Base-by-base conservation (phyloP, 2,113 vertebrate species). In the Shinisaurus crocodilurus region DNA sequence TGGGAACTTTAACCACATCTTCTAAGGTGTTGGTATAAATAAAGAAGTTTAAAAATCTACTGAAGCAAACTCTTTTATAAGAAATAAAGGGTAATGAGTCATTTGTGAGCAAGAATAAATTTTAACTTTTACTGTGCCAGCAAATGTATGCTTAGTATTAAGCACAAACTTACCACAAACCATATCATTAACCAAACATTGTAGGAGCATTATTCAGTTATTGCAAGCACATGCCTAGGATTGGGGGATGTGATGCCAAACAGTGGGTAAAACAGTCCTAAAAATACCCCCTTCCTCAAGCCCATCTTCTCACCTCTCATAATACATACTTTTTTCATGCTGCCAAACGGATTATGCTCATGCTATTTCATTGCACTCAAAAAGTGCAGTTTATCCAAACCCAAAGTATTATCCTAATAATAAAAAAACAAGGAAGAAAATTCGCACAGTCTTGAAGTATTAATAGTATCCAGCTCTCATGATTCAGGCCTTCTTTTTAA, bases 1-100 rank as follows among this genome's bases (percentile, higher is more conserved):
- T 94, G 94, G 92, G 92, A 93, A 94, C 95, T 94, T 90, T 91
- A 93, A 94, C 79, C 91, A 93, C 90, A 95, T 90, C 90, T 48
- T 45, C 40, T 79, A 27, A 79, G 23, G 25, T 48, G 25, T 29
- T 10, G 45, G 92, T 94, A 95, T 93, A 91, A 95, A 92, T 90
- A 93, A 91, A 87, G 60, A 88, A 92, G 57, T 34, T 74, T 94
- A 92, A 94, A 90, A 93, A 92, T 50, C 81, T 92, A 94, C 67
- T 74, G 91, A 93, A 82, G 93, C 0, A 18, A 95, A 89, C 32
- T 77, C 9, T 0, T 54, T 65, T 54, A 67, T 5, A 86, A 87
- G n/a, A 54, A 93, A 94, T 81, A 92, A 89, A 87, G 37, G 1
- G 48, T 74, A 89, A 92, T 87, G 92, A 86, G 91, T 91, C 77